Evolutionary conservation across 2,888 invertebrate species (phyloP), one percentile per base, ranked within the genome.

Genomic region (Drosophila melanosoma): DNA sequence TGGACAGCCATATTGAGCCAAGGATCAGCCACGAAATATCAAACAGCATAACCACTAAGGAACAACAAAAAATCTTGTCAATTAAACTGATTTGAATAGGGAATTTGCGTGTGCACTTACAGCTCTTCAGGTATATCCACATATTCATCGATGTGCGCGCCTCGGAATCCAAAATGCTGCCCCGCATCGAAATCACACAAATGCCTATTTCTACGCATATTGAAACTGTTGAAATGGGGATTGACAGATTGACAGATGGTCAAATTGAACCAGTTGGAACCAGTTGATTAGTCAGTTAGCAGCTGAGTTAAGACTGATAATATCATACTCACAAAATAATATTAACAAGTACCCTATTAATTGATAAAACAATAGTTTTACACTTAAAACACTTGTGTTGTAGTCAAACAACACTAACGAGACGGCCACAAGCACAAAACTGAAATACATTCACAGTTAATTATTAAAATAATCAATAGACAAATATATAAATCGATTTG

Each of bases 111-210:
- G 2, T 1, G n/a, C 3, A 92, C 94, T 95, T 93, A 97, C 97
- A 95, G 82, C 97, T 94, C 92, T 96, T 95, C 81, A 95, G 93
- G 93, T 97, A 97, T 86, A 97, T 95, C 86, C 97, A 94, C 92
- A 96, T 96, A 93, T 96, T 96, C 95, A 97, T 96, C 79, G 96
- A 95, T 81, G 95, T 94, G 68, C 97, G 94, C 15, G 95, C 95
- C 49, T 94, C 94, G n/a, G 96, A 95, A 90, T 97, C 95, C 84
- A 97, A 94, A 86, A 97, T 97, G 91, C 96, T 96, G 69, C 97
- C 97, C 77, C 96, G 94, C 93, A 96, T 95, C 75, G 97, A 96
- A 76, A 97, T 94, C 89, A 95, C 94, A 90, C 96, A 96, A 85
- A 97, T 96, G 84, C 94, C 94, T 73, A 95, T 94, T 93, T 97